A percentile compares a stretch with the other conserved stretches of the same genome.
Conservation (phyloP, 2,888 invertebrate species). For the Rhogogaster chlorosoma region DNA sequence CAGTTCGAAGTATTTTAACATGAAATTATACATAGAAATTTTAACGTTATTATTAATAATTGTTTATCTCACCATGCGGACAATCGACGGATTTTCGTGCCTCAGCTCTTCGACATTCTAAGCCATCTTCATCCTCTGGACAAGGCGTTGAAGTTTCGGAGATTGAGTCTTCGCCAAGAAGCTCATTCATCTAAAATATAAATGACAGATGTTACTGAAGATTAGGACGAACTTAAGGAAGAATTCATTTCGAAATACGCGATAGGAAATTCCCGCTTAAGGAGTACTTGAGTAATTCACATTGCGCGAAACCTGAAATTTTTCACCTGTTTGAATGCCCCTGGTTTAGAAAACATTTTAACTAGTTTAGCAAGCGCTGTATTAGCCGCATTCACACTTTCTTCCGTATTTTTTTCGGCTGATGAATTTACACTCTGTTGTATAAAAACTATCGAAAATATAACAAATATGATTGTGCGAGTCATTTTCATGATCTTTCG, state of each 20-base stretch:
- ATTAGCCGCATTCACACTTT: constrained; percentile 56
- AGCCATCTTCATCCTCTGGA: constrained; percentile 75
- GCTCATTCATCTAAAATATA: constrained; percentile 69
- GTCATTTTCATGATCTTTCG: constrained; percentile 43
- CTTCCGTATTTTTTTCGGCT: not conserved
- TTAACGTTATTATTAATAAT: not conserved
- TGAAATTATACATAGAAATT: not conserved
- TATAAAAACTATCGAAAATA: not conserved
- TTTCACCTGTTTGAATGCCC: constrained; percentile 74
- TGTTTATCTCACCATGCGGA: constrained; percentile 71
- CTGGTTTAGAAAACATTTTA: constrained; percentile 75
- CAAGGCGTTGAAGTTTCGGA: constrained; percentile 70
- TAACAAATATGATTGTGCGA: constrained; percentile 51
- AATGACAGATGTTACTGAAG: not conserved
- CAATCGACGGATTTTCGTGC: constrained; percentile 76
- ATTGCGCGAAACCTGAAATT: constrained; percentile 36
- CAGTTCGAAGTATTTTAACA: not conserved
- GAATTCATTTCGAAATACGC: not conserved
- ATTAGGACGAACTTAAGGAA: not conserved
- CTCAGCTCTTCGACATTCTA: constrained; percentile 75
- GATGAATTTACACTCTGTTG: not conserved
- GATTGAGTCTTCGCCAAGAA: constrained; percentile 72
- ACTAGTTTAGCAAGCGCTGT: constrained; percentile 74
- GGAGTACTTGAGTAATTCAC: not conserved
- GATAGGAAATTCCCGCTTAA: not conserved